phyloP scores from a whole-genome alignment of 2,888 invertebrate genomes.

The Agrilus cyanescens region DNA sequence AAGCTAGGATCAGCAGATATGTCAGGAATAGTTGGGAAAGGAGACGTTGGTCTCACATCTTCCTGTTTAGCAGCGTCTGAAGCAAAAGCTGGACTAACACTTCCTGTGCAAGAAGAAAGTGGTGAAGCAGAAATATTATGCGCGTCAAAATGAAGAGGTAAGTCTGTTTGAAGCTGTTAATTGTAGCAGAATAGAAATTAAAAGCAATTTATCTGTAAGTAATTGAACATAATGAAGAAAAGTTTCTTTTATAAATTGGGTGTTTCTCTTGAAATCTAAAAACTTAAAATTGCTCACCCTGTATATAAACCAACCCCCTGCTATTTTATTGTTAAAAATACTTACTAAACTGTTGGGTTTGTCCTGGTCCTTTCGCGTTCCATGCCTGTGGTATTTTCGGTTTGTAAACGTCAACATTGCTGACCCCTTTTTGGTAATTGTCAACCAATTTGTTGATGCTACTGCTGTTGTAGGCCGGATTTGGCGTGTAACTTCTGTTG shows the following conservation, averaged over 20 bases:
- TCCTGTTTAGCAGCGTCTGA: conserved; percentile 11
- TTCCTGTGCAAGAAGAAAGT: conserved; percentile 19
- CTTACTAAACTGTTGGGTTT: conserved; percentile 32
- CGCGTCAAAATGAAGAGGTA: not conserved
- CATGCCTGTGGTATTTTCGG: conserved; percentile 40
- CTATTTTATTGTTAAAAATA: conserved; percentile 5
- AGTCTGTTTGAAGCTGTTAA: no score
- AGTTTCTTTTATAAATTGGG: no score
- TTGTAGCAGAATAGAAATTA: no score
- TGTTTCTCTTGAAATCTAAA: no score
- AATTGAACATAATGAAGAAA: no score
- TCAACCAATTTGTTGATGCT: conserved; percentile 35
- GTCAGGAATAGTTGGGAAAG: conserved; percentile 26
- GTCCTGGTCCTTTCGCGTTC: conserved; percentile 27
- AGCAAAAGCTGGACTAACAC: conserved; percentile 23
- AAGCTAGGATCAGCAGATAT: conserved; percentile 20
- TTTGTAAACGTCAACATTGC: conserved; percentile 36
- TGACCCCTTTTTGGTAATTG: conserved; percentile 30
- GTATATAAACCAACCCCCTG: no score
- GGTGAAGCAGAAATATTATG: not conserved
- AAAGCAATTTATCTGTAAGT: no score
- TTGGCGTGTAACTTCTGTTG: conserved; percentile 25
- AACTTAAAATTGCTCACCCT: no score
- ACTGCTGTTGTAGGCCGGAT: conserved; percentile 33
- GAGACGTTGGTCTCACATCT: conserved; percentile 18